phyloP scores from a whole-genome alignment of 2,797 vertebrate genomes.

The Picus viridis region DNA sequence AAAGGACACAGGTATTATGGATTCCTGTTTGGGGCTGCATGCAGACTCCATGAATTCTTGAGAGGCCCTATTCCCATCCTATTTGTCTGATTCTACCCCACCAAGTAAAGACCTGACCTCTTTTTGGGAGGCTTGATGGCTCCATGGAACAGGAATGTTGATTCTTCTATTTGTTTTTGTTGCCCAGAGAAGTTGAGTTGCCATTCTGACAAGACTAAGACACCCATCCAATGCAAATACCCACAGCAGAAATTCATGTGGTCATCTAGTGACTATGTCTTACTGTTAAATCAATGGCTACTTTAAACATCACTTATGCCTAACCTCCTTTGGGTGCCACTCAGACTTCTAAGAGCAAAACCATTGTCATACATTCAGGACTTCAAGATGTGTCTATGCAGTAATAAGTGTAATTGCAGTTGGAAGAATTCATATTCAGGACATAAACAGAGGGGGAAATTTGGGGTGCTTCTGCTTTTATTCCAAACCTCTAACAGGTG shows the following conservation, averaged over 20 bases:
- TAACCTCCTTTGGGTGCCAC: not conserved
- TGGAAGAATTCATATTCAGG: not conserved
- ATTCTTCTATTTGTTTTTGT: not conserved
- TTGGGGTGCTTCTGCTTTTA: not conserved
- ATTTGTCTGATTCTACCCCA: not conserved
- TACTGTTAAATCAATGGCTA: not conserved
- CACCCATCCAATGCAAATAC: not conserved
- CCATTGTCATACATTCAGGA: not conserved
- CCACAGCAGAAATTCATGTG: not conserved
- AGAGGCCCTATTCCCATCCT: not conserved
- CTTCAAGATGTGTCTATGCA: not conserved
- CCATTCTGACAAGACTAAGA: not conserved
- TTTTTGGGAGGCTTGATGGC: not conserved
- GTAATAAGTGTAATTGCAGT: not conserved
- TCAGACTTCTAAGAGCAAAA: not conserved
- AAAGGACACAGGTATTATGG: not conserved
- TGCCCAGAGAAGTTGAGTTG: not conserved
- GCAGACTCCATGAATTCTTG: not conserved
- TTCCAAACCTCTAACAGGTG: slow-evolving; percentile 31
- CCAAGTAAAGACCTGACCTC: not conserved
- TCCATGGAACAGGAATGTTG: not conserved
- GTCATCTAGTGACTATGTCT: not conserved
- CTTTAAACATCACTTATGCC: not conserved
- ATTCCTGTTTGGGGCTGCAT: not conserved
- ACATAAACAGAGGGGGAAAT: slow-evolving; percentile 32